These are phyloP conservation scores for Chiloscyllium punctatum DNA, from an alignment of 2,797 vertebrate species.

Conservation along the genomic window DNA sequence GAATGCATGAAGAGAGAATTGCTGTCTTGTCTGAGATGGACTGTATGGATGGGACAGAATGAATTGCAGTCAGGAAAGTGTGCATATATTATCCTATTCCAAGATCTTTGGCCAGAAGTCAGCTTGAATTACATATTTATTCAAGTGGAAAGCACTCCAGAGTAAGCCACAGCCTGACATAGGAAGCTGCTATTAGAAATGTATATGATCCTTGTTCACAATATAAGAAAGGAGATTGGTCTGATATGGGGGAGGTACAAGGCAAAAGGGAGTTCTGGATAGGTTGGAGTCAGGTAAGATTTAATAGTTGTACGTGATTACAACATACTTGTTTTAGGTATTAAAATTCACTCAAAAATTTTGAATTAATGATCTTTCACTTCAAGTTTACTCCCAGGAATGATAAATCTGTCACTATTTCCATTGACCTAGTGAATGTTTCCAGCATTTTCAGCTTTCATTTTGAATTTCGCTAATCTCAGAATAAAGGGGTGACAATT, in stretches of 20 bases:
- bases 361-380: background rate
- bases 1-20: background rate
- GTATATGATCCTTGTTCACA: no score
- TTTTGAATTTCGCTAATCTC: background rate
- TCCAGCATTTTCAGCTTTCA: background rate
- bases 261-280: background rate
- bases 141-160: no score
- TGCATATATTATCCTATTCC: background rate
- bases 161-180: no score
- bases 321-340: no score
- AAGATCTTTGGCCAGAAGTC: background rate
- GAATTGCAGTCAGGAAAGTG: background rate
- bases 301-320: no score
- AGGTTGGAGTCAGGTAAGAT: no score
- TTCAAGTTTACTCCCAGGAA: background rate
- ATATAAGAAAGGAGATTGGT: no score
- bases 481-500: no score
- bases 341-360: background rate
- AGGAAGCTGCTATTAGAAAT: no score
- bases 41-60: no score
- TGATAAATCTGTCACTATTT: background rate
- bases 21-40: background rate
- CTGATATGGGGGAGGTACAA: background rate
- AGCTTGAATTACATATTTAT: background rate
- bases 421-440: background rate